These are phyloP conservation scores for Austrolebias charrua DNA, from an alignment of 2,797 vertebrate genomes.

Conservation along the genomic window DNA sequence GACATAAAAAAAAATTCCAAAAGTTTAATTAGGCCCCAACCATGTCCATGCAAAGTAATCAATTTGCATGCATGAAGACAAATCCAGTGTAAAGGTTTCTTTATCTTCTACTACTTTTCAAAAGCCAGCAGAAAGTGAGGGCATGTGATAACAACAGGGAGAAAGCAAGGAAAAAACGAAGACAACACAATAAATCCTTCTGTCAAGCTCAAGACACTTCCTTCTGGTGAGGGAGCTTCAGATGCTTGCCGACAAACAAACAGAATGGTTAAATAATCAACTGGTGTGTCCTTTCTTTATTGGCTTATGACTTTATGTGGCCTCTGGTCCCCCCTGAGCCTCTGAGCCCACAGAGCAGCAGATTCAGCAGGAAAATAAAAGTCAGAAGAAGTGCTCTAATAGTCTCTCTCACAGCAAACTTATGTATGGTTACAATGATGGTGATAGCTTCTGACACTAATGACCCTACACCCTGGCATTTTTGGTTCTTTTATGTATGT, in stretches of 20 bases:
- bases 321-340: slow-evolving; percentile 21
- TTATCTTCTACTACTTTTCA: slow-evolving; percentile 25
- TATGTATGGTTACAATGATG: too few relatives aligned
- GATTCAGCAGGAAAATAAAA: slow-evolving; percentile 19
- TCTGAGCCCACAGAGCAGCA: slow-evolving; percentile 11
- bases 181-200: slow-evolving; percentile 65
- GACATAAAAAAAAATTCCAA: not conserved
- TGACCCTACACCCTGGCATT: slow-evolving; percentile 59
- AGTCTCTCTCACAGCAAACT: slow-evolving; percentile 30
- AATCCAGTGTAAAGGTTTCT: slow-evolving; percentile 21
- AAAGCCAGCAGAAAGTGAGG: slow-evolving; percentile 35
- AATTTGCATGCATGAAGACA: slow-evolving; percentile 60
- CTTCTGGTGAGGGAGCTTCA: slow-evolving; percentile 60
- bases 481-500: slow-evolving; percentile 57
- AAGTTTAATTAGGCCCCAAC: not conserved
- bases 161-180: too few relatives aligned
- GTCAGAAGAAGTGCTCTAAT: not conserved
- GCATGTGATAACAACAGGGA: slow-evolving; percentile 42
- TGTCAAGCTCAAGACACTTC: slow-evolving; percentile 60
- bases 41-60: not conserved
- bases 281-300: slow-evolving; percentile 65
- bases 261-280: slow-evolving; percentile 69
- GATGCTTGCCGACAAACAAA: slow-evolving; percentile 70
- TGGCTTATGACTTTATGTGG: slow-evolving; percentile 66
- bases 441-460: slow-evolving; percentile 49